Evolutionary conservation across 1,140 invertebrate genomes (phyloP).

Genomic region (Probaryconus sp.): DNA sequence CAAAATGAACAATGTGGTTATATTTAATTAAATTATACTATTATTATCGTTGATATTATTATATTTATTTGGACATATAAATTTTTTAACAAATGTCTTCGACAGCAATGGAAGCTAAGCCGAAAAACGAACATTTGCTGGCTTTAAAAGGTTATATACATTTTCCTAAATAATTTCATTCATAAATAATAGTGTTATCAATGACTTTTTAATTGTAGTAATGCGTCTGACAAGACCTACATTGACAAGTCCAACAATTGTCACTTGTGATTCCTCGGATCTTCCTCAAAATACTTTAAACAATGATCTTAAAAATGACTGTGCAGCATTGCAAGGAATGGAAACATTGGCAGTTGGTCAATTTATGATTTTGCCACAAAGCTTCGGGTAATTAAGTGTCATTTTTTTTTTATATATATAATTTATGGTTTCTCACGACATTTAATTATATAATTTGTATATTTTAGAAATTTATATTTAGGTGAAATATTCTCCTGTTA

Average conservation of each 20-base stretch:
- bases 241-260: conserved; percentile 86
- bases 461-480: conserved; percentile 87
- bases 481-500: conserved; percentile 99
- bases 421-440: too few relatives aligned
- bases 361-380: conserved; percentile 95
- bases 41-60: too few relatives aligned
- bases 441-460: too few relatives aligned
- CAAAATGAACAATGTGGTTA: too few relatives aligned
- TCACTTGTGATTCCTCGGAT: conserved; percentile 91
- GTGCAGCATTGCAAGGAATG: conserved; percentile 86
- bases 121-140: conserved; percentile 72
- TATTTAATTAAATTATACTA: too few relatives aligned
- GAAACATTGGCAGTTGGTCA: conserved; percentile 91
- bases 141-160: conserved; percentile 70
- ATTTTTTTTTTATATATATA: conserved; percentile 1
- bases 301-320: conserved; percentile 87
- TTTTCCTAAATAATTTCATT: neutral
- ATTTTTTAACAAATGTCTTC: too few relatives aligned
- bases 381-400: conserved; percentile 87
- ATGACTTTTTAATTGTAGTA: conserved; percentile 81
- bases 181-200: conserved; percentile 8
- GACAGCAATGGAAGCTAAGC: conserved; percentile 73
- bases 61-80: too few relatives aligned
- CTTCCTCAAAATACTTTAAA: conserved; percentile 88
- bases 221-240: conserved; percentile 95